Evolutionary conservation across 2,113 vertebrate species (phyloP).

Genomic region (Galeopterus variegatus): DNA sequence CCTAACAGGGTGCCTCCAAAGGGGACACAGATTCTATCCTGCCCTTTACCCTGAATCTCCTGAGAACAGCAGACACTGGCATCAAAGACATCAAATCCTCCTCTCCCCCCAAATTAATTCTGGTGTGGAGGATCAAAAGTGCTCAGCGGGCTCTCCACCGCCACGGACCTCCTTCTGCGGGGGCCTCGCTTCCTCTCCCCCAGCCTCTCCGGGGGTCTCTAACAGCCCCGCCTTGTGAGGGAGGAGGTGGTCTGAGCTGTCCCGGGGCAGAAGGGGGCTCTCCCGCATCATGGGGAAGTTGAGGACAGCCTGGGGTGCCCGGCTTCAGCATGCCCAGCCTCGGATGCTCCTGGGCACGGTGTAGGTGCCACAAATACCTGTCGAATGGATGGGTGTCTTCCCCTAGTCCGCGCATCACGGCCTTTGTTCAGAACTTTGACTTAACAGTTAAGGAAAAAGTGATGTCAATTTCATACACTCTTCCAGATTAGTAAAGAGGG

Average conservation of each 20-base stretch:
- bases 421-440: too few species aligned
- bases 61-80: neutral
- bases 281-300: neutral
- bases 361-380: too few species aligned
- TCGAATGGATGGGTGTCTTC: too few species aligned
- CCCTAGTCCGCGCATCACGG: too few species aligned
- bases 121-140: neutral
- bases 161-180: neutral
- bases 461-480: too few species aligned
- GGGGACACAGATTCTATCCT: neutral
- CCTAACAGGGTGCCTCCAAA: too few species aligned
- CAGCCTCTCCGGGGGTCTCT: neutral
- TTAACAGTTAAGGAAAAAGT: too few species aligned
- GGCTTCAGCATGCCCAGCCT: too few species aligned
- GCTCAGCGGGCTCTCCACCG: too few species aligned
- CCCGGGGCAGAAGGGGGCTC: neutral
- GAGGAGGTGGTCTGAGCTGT: neutral
- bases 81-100: neutral
- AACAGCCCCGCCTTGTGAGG: too few species aligned
- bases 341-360: too few species aligned
- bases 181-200: neutral
- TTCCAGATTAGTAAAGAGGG: neutral
- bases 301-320: neutral
- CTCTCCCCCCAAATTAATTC: neutral
- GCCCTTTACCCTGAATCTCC: too few species aligned